Evolutionary conservation across 2,797 vertebrate genomes (phyloP).

Genomic region (Acipenser ruthenus): DNA sequence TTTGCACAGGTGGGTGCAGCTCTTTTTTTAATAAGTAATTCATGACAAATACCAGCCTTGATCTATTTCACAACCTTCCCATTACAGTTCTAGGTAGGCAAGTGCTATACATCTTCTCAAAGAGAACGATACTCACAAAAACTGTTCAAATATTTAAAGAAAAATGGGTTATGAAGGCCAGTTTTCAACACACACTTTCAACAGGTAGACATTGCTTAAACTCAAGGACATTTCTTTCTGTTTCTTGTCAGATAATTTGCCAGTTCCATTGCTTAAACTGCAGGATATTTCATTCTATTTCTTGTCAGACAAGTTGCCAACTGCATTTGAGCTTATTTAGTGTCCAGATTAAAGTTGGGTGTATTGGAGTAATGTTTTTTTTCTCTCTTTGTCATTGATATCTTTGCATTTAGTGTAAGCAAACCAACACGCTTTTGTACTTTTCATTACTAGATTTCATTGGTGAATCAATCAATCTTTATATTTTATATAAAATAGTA

Average conservation of each 20-base stretch:
- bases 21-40: constrained; percentile 31
- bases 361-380: neutral
- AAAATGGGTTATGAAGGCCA: constrained; percentile 52
- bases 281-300: constrained; percentile 44
- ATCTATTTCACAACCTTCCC: constrained; percentile 51
- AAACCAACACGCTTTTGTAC: neutral
- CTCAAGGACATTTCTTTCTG: constrained; percentile 47
- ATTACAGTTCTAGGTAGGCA: constrained; percentile 40
- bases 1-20: constrained; percentile 33
- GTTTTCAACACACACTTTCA: constrained; percentile 39
- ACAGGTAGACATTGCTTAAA: constrained; percentile 41
- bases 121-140: constrained; percentile 33
- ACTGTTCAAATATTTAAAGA: constrained; percentile 48
- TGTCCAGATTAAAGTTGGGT: constrained; percentile 2
- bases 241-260: constrained; percentile 15
- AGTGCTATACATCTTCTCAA: constrained; percentile 47
- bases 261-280: constrained; percentile 34
- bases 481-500: constrained; percentile 13
- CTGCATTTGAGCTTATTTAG: constrained; percentile 3
- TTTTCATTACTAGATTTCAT: constrained; percentile 10
- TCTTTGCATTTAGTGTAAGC: constrained; percentile 2
- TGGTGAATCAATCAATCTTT: constrained; percentile 16
- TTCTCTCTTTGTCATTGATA: constrained; percentile 4
- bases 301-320: constrained; percentile 16
- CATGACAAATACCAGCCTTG: constrained; percentile 37